A percentile compares a stretch with the other conserved stretches of the same genome.
phyloP scores from a whole-genome alignment of 1,140 invertebrate species.

The Drosophila hydei region DNA sequence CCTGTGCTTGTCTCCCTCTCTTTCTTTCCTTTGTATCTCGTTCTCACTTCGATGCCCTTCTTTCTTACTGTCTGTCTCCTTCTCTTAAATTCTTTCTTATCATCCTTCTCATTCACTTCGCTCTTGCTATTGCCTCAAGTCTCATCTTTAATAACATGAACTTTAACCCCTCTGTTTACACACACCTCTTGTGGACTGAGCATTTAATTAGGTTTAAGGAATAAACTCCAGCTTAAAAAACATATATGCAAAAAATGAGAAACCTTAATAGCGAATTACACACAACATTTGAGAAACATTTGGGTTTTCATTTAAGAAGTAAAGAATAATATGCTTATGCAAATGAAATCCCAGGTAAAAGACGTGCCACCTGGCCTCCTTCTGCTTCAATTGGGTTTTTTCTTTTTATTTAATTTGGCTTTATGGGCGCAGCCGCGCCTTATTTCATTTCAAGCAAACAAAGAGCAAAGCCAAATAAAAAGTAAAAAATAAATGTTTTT shows the following conservation, averaged over 20 bases:
- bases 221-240: conserved; percentile 47
- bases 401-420: conserved; percentile 73
- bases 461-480: conserved; percentile 27
- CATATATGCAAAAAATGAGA: background rate
- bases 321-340: conserved; percentile 31
- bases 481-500: conserved; percentile 54
- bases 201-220: conserved; percentile 69
- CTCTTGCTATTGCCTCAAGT: background rate
- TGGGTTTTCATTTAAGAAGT: conserved; percentile 36
- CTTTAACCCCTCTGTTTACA: background rate
- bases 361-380: conserved; percentile 20
- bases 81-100: too few relatives aligned
- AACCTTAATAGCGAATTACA: conserved; percentile 62
- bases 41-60: too few relatives aligned
- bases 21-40: too few relatives aligned
- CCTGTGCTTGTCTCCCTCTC: too few relatives aligned
- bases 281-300: conserved; percentile 64
- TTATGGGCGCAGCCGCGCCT: conserved; percentile 75
- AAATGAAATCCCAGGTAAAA: conserved; percentile 70
- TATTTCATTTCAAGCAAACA: conserved; percentile 63
- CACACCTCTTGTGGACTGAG: conserved; percentile 22
- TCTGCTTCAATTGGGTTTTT: conserved; percentile 1
- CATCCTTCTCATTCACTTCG: too few relatives aligned
- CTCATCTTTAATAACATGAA: conserved; percentile 19
- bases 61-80: too few relatives aligned